A percentile compares a stretch with the other conserved stretches of the same genome.
Conservation (phyloP, 1,140 invertebrate genomes). For the Capitella teleta region DNA sequence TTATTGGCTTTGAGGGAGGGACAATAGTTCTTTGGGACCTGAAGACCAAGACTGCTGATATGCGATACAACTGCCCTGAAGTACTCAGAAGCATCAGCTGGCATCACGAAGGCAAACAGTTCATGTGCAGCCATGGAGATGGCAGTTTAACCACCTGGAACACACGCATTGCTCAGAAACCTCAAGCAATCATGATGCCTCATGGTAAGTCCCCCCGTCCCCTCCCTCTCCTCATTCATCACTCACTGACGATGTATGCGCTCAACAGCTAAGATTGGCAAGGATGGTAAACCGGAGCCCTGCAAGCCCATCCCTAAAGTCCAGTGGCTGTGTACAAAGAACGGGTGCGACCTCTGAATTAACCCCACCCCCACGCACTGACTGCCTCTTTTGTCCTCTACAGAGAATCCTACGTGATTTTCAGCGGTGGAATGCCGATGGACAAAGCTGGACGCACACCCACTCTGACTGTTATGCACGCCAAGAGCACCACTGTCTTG, state of each 20-base stretch:
- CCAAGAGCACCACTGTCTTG: conserved; percentile 69
- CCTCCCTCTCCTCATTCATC: background rate
- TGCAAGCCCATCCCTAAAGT: conserved; percentile 83
- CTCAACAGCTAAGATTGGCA: conserved; percentile 79
- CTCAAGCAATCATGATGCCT: conserved; percentile 69
- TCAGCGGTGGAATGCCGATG: conserved; percentile 85
- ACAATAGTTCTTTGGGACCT: conserved; percentile 94
- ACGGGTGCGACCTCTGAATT: conserved; percentile 59
- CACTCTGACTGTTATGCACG: conserved; percentile 79
- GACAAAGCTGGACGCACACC: conserved; percentile 76
- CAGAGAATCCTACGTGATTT: conserved; percentile 78
- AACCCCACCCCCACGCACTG: no score
- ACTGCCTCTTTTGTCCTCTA: background rate
- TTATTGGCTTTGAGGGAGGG: conserved; percentile 93
- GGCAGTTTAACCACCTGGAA: conserved; percentile 90
- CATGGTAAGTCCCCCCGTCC: conserved; percentile 58
- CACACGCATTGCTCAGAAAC: conserved; percentile 60
- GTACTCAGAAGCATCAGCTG: conserved; percentile 73
- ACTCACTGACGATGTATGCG: no score
- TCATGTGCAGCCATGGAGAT: conserved; percentile 91
- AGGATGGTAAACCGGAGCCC: conserved; percentile 41
- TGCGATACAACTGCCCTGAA: conserved; percentile 36
- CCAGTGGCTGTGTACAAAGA: conserved; percentile 81
- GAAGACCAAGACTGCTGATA: conserved; percentile 53
- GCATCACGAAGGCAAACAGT: conserved; percentile 96